Percentiles rank a stretch among this genome's conserved stretches.
Evolutionary conservation across 2,888 invertebrate species (phyloP).

Genomic region (Pharmacophagus antenor): DNA sequence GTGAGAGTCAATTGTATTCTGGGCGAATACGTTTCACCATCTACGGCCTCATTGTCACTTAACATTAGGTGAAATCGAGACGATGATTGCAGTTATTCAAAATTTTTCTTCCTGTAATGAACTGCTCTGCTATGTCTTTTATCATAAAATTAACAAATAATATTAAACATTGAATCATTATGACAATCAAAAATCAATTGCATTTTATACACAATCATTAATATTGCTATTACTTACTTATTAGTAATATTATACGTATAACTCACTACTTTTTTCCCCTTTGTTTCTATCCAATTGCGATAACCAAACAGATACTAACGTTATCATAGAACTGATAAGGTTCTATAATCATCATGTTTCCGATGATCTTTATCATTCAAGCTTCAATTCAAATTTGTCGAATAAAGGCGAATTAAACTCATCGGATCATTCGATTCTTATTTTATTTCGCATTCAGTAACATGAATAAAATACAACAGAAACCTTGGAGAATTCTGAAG

Average conservation of each 20-base stretch:
- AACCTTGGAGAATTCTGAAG: too few species aligned
- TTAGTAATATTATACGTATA: neutral
- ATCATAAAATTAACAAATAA: neutral
- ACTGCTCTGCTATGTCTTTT: neutral
- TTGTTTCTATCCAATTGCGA: conserved; percentile 45
- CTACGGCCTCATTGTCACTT: too few species aligned
- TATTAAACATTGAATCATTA: neutral
- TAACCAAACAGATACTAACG: conserved; percentile 54
- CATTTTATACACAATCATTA: neutral
- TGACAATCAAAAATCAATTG: conserved; percentile 1
- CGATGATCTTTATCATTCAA: conserved; percentile 46
- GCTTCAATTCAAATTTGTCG: neutral
- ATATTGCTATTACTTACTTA: conserved; percentile 4
- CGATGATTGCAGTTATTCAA: too few species aligned
- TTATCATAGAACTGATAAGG: conserved; percentile 45
- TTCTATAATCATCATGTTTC: conserved; percentile 49
- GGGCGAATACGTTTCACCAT: too few species aligned
- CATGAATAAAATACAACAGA: too few species aligned
- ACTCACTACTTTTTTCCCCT: conserved; percentile 30
- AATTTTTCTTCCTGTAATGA: neutral
- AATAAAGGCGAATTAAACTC: too few species aligned
- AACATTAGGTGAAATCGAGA: too few species aligned
- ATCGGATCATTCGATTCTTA: too few species aligned
- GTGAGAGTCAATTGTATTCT: too few species aligned
- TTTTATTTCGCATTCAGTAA: too few species aligned